These are phyloP conservation scores for Dryobates pubescens DNA, from an alignment of 2,797 vertebrate species.

Conservation along the genomic window DNA sequence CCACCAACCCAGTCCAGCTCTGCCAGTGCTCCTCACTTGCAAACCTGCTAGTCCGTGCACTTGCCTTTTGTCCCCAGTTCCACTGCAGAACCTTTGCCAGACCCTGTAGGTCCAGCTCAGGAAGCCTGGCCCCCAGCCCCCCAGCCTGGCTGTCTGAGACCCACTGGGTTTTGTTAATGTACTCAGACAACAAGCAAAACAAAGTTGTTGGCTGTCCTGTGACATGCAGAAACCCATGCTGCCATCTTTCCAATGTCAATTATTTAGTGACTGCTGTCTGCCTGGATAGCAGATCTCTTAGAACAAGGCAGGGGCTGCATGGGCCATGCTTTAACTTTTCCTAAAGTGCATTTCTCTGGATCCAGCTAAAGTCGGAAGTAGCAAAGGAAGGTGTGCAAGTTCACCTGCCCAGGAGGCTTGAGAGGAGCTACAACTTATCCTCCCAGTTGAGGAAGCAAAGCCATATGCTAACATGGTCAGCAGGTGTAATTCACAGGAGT, in stretches of 20 bases:
- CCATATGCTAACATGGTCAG: background rate
- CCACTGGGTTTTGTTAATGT: background rate
- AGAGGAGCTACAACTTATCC: background rate
- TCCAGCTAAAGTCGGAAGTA: background rate
- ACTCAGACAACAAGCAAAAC: accelerated
- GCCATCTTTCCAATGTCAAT: background rate
- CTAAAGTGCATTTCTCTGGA: background rate
- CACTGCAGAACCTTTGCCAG: background rate
- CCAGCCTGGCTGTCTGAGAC: background rate
- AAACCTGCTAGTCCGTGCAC: background rate
- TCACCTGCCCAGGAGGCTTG: background rate
- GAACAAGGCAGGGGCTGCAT: background rate
- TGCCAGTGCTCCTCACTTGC: background rate
- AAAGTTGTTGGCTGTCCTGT: background rate
- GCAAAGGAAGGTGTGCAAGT: background rate
- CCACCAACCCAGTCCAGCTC: background rate
- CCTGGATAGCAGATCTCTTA: background rate
- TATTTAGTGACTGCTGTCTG: background rate
- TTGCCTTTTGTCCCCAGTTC: background rate
- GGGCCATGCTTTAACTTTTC: background rate
- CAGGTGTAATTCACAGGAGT: background rate
- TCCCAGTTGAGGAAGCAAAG: background rate
- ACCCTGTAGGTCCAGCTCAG: background rate
- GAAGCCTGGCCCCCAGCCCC: background rate
- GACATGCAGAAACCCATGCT: accelerated